A percentile compares a stretch with the other conserved stretches of the same genome.
Conservation (phyloP, 2,888 invertebrate species). For the Chelonus formosanus region DNA sequence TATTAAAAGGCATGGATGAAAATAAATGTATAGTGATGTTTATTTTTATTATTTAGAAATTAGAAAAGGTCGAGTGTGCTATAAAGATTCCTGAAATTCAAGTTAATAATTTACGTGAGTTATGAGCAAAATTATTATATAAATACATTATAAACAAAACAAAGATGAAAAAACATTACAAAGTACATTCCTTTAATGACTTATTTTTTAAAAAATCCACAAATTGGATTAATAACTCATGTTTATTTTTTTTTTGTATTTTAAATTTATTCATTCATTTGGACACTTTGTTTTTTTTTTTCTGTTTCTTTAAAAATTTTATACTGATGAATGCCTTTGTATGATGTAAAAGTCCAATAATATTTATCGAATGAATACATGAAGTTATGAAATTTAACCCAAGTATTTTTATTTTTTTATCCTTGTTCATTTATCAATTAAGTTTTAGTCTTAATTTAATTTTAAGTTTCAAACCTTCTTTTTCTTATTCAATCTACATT, state of each 20-base stretch:
- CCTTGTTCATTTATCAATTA: slow-evolving; percentile 1
- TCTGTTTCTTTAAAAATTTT: slow-evolving; percentile 39
- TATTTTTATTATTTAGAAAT: too few relatives aligned
- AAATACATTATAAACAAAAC: too few relatives aligned
- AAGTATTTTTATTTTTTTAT: slow-evolving; percentile 17
- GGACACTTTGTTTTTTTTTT: slow-evolving; percentile 14
- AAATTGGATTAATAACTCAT: too few relatives aligned
- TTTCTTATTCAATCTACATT: too few relatives aligned
- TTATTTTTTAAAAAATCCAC: too few relatives aligned
- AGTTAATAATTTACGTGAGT: too few relatives aligned
- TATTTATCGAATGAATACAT: slow-evolving; percentile 47
- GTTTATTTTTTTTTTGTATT: slow-evolving; percentile 2
- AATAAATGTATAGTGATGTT: slow-evolving; percentile 52
- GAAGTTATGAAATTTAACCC: slow-evolving; percentile 14
- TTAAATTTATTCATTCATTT: neutral
- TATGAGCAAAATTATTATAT: too few relatives aligned
- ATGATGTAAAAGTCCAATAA: slow-evolving; percentile 50
- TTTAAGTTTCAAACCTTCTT: neutral
- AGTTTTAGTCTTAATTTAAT: neutral
- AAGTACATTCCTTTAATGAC: slow-evolving; percentile 55
- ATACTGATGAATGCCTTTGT: slow-evolving; percentile 51
- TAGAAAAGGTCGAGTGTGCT: too few relatives aligned
- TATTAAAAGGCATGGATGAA: slow-evolving; percentile 46
- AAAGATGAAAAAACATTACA: slow-evolving; percentile 22
- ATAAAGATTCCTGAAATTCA: too few relatives aligned